These are phyloP conservation scores for Gavia stellata DNA, from an alignment of 2,113 vertebrate species.

Conservation along the genomic window DNA sequence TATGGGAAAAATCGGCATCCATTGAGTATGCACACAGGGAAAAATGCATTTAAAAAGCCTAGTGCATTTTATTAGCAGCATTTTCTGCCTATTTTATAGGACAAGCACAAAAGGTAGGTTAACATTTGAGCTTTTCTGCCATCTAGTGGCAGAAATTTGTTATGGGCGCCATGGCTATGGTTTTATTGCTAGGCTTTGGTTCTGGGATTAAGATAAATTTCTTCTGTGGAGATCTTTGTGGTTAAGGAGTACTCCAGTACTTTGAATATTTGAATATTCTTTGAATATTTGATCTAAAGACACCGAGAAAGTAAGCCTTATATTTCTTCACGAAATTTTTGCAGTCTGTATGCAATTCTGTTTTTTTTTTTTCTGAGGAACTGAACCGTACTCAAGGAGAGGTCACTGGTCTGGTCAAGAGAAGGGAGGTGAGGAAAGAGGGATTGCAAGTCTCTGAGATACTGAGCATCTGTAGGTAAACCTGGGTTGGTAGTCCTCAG, in stretches of 20 bases:
- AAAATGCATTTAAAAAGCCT: background rate
- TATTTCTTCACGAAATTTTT: background rate
- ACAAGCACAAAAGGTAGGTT: accelerated
- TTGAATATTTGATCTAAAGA: background rate
- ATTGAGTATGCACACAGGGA: background rate
- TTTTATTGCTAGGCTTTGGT: accelerated
- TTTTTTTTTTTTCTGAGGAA: background rate
- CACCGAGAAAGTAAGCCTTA: background rate
- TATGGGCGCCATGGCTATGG: accelerated
- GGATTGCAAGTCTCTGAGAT: background rate
- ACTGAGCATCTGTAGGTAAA: background rate
- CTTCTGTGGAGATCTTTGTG: background rate
- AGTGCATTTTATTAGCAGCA: background rate
- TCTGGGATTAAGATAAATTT: background rate
- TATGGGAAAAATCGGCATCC: background rate
- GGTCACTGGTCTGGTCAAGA: background rate
- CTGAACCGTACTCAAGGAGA: accelerated
- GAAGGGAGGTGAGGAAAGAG: background rate
- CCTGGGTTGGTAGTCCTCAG: background rate
- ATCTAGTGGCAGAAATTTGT: background rate
- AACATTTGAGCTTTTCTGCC: background rate
- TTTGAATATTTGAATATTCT: too few species aligned
- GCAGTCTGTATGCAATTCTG: background rate
- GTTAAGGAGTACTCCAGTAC: background rate
- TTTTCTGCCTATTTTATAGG: accelerated